Evolutionary conservation across 37 sponge, comb jelly and placozoan species (phyloP).

Genomic region (Agelas oroides): DNA sequence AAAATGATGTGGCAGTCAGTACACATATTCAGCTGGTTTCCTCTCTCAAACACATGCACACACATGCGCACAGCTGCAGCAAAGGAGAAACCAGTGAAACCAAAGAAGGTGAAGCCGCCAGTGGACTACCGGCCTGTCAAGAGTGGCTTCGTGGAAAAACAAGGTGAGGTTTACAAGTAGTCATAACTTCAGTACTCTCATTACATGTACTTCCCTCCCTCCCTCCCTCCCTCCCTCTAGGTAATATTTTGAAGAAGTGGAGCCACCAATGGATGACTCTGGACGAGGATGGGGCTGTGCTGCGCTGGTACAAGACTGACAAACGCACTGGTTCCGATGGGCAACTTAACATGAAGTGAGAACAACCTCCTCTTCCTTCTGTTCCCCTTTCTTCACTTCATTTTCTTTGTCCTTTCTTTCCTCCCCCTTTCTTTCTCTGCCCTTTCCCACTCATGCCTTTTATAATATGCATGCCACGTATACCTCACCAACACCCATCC

Average conservation of each 20-base stretch:
- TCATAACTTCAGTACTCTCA: too few relatives aligned
- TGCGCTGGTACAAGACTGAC: slow-evolving; percentile 67
- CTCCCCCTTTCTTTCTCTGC: too few relatives aligned
- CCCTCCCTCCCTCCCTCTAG: neutral
- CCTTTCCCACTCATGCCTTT: too few relatives aligned
- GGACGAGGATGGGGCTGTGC: slow-evolving; percentile 49
- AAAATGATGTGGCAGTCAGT: too few relatives aligned
- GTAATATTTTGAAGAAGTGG: slow-evolving; percentile 46
- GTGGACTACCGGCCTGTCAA: slow-evolving; percentile 31
- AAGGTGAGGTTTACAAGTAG: slow-evolving; percentile 18
- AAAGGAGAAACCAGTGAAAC: slow-evolving; percentile 4
- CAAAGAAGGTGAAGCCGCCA: slow-evolving; percentile 27
- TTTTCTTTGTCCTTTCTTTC: too few relatives aligned
- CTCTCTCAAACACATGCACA: too few relatives aligned
- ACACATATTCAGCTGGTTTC: neutral
- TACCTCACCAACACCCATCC: too few relatives aligned
- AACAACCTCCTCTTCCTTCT: too few relatives aligned
- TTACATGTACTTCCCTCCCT: too few relatives aligned
- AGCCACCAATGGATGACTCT: slow-evolving; percentile 47
- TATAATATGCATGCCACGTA: too few relatives aligned
- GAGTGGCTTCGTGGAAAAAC: slow-evolving; percentile 30
- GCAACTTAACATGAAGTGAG: slow-evolving; percentile 49
- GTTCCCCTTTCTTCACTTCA: neutral
- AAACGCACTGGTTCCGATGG: slow-evolving; percentile 16
- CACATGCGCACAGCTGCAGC: neutral